phyloP scores from a whole-genome alignment of 2,113 vertebrate species.

The Tenrec ecaudatus region DNA sequence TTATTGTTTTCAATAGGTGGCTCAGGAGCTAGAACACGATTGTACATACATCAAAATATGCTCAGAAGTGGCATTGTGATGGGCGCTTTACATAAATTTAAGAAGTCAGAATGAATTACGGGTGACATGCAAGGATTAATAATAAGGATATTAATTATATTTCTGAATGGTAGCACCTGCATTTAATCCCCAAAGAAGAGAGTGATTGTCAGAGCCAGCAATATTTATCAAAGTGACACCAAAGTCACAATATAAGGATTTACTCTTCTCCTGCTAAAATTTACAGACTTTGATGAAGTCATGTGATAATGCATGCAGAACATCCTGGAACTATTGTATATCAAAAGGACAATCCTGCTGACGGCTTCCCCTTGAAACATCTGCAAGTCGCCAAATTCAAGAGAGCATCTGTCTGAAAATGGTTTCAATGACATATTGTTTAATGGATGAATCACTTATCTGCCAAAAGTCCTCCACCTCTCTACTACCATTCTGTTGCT shows the following conservation, averaged over 20 bases:
- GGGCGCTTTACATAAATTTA: conserved; percentile 51
- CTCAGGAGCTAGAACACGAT: neutral
- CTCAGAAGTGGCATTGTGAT: conserved; percentile 17
- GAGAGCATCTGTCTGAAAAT: conserved; percentile 53
- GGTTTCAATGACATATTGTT: conserved; percentile 23
- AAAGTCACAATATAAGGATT: conserved; percentile 55
- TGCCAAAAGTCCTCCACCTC: neutral
- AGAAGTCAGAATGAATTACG: conserved; percentile 57
- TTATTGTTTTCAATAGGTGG: conserved; percentile 25
- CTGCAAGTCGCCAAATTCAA: conserved; percentile 56
- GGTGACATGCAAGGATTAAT: conserved; percentile 52
- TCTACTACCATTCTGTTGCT: conserved; percentile 29
- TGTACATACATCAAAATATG: conserved; percentile 32
- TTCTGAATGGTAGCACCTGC: conserved; percentile 39
- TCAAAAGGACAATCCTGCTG: conserved; percentile 60
- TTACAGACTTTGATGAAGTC: conserved; percentile 65
- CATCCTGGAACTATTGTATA: conserved; percentile 18
- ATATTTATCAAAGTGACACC: conserved; percentile 69
- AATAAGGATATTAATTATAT: conserved; percentile 69
- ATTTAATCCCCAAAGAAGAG: conserved; percentile 36
- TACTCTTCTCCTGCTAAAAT: conserved; percentile 63
- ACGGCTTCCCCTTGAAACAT: conserved; percentile 57
- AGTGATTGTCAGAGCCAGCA: conserved; percentile 34
- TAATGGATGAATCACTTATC: conserved; percentile 53
- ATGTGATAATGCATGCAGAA: conserved; percentile 53